Evolutionary conservation across 2,888 invertebrate genomes (phyloP), one percentile per base, ranked within the genome.

Genomic region (Acleris laterana): DNA sequence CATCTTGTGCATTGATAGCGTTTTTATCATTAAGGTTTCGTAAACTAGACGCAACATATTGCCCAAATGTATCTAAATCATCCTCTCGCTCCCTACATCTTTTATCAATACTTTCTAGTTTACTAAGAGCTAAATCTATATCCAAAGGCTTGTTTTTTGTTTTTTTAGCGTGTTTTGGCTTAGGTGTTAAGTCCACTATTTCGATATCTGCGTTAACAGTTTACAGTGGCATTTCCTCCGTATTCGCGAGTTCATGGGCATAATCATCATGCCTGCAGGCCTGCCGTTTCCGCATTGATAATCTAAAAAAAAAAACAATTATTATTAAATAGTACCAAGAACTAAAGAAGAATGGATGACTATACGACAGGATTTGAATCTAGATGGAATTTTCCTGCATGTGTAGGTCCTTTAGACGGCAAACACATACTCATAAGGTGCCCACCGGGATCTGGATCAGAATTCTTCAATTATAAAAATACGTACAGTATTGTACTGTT

Each of bases 381-480:
- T 46, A 69, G 66, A 69, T 63, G 66, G 63, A 69, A 66, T 59
- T 69, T 69, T 22, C 63, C 66, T 66, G 51, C 50, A 25, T 66
- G 69, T 66, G 59, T 63, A 62, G 63, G 62, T 52, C 52, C 69
- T 44, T 57, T 69, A 55, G 63, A 69, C 66, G 69, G 66, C 55
- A 66, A 66, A 66, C 63, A 69, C 60, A 60, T 66, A 56, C 44
- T 63, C 56, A 69, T 67, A 58, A 67, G 50, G 52, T 57, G 58
- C 52, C 69, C 62, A 57, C 51, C 53, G 53, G 49, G 63, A 52
- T 63, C 67, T 38, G 69, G 63, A 57, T 62, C 61, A 50, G 57
- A 63, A 44, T 68, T 58, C 49, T 66, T 63, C 22, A 62, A 68
- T 51, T 69, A 68, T 48, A 68, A 70, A 69, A 63, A 52, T 49